phyloP scores from a whole-genome alignment of 2,797 vertebrate genomes.

The Mallotus villosus region DNA sequence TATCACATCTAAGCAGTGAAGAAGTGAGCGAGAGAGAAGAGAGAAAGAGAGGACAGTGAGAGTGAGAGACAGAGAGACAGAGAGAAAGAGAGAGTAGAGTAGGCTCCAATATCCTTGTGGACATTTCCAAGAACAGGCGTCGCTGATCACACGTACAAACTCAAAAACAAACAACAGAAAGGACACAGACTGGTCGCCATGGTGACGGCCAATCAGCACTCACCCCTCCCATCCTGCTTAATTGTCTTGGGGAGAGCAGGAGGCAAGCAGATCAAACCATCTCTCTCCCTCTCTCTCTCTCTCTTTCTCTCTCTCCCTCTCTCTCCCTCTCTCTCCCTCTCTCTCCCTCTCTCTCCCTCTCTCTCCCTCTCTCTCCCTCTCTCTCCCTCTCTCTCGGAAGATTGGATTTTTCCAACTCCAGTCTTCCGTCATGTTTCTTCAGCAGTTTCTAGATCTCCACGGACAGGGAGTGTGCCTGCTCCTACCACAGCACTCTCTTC shows the following conservation, averaged over 20 bases:
- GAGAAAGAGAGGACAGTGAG: neutral
- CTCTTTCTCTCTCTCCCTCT: neutral
- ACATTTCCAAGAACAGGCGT: neutral
- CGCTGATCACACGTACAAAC: neutral
- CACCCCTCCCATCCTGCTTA: neutral
- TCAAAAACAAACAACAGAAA: neutral
- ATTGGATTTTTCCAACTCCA: neutral
- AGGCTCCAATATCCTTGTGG: neutral
- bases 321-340: neutral
- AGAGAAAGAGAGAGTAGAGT: neutral
- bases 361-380: neutral
- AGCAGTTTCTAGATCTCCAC: neutral
- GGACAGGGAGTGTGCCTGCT: neutral
- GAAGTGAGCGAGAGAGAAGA: neutral
- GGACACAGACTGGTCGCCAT: neutral
- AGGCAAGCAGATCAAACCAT: slow-evolving; percentile 2
- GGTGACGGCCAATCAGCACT: slow-evolving; percentile 5
- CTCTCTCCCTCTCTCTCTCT: neutral
- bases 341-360: neutral
- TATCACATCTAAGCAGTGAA: too few species aligned
- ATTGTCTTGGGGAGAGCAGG: neutral
- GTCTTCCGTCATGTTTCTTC: neutral
- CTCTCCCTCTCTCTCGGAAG: neutral
- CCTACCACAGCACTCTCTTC: neutral
- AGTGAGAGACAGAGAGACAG: neutral